These are phyloP conservation scores for Melieria picta DNA, from an alignment of 2,888 invertebrate genomes.

Conservation along the genomic window DNA sequence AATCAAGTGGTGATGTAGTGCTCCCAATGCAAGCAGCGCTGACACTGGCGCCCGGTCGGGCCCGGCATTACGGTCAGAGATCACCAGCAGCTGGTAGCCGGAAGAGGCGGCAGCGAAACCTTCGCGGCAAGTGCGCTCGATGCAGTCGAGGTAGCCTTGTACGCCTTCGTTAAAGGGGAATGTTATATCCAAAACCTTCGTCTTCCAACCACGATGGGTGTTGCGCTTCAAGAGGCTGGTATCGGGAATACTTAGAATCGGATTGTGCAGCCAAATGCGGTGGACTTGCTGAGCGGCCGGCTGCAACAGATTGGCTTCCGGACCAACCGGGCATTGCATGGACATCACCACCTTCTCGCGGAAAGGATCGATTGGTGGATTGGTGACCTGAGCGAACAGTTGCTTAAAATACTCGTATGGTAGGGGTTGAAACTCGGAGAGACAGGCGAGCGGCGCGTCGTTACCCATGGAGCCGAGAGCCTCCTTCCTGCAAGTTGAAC, in stretches of 20 bases:
- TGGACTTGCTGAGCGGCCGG: constrained; percentile 88
- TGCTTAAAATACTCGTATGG: constrained; percentile 99
- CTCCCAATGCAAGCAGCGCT: constrained; percentile 86
- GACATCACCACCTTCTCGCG: constrained; percentile 98
- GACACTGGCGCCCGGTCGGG: constrained; percentile 78
- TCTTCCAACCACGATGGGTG: constrained; percentile 86
- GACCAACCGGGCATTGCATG: constrained; percentile 95
- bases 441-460: constrained; percentile 96
- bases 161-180: constrained; percentile 82
- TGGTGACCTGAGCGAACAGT: constrained; percentile 98
- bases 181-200: constrained; percentile 88
- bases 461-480: constrained; percentile 99
- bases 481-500: constrained; percentile 80
- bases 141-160: constrained; percentile 79
- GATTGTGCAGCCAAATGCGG: constrained; percentile 92
- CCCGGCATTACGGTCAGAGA: constrained; percentile 82
- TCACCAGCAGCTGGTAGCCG: constrained; percentile 85
- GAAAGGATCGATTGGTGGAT: constrained; percentile 99
- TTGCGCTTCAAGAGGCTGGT: constrained; percentile 87
- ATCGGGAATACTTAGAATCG: constrained; percentile 91
- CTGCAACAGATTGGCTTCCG: constrained; percentile 92
- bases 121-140: constrained; percentile 82
- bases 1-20: constrained; percentile 95
- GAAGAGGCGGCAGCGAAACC: constrained; percentile 81
- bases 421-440: constrained; percentile 94